phyloP scores from a whole-genome alignment of 2,888 invertebrate genomes.

The Amphimallon solstitiale region DNA sequence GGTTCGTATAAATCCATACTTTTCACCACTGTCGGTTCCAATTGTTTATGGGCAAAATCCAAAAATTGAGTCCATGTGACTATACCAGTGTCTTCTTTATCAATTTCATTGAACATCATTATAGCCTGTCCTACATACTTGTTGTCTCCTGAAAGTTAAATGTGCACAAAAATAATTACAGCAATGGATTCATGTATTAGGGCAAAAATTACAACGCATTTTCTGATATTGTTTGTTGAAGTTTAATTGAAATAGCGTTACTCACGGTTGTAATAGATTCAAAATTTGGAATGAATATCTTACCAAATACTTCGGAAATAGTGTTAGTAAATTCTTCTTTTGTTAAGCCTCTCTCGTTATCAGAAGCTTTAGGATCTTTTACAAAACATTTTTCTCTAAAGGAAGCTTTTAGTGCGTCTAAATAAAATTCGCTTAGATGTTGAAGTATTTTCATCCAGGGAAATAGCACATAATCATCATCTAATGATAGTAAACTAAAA shows the following conservation, averaged over 20 bases:
- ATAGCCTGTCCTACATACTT: constrained; percentile 55
- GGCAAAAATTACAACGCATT: no score
- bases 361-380: constrained; percentile 33
- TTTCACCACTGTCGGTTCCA: constrained; percentile 44
- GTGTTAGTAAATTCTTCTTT: constrained; percentile 58
- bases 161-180: not conserved
- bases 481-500: constrained; percentile 29
- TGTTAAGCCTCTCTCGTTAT: constrained; percentile 49
- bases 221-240: no score
- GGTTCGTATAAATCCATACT: constrained; percentile 46
- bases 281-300: not conserved
- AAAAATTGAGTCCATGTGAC: constrained; percentile 60
- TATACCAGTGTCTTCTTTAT: constrained; percentile 47
- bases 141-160: constrained; percentile 52
- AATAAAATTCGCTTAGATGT: constrained; percentile 43
- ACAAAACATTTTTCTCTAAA: constrained; percentile 48
- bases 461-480: constrained; percentile 16
- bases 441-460: constrained; percentile 33
- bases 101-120: constrained; percentile 57
- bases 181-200: no score
- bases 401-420: constrained; percentile 48
- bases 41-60: constrained; percentile 57
- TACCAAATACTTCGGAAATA: constrained; percentile 57
- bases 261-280: no score
- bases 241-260: not conserved